Percentiles rank a stretch among this genome's conserved stretches.
Conservation (phyloP, 2,888 invertebrate species). For the Emmelina monodactyla region DNA sequence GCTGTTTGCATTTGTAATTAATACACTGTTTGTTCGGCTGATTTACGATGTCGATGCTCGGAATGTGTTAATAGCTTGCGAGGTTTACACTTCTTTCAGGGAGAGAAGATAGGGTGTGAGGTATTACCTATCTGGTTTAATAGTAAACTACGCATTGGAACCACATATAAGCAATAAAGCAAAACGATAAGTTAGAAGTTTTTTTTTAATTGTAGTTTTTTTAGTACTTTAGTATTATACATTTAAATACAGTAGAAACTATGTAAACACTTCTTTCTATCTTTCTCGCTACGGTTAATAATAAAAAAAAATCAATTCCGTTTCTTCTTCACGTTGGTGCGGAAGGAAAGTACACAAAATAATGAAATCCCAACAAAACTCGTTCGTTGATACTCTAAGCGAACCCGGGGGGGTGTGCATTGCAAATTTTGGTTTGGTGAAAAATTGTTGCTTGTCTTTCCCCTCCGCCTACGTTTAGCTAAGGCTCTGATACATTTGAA, state of each 20-base stretch:
- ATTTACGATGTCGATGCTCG: slow-evolving; percentile 58
- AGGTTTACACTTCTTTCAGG: slow-evolving; percentile 31
- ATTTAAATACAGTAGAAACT: too few relatives aligned
- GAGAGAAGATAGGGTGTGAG: neutral
- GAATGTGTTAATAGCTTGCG: slow-evolving; percentile 62
- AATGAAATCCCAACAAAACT: neutral
- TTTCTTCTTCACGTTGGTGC: too few relatives aligned
- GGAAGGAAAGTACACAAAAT: too few relatives aligned
- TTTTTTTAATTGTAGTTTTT: too few relatives aligned
- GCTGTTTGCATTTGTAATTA: slow-evolving; percentile 66
- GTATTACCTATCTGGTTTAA: slow-evolving; percentile 7
- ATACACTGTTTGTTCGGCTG: slow-evolving; percentile 63
- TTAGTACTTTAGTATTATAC: too few relatives aligned
- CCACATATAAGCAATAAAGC: too few relatives aligned
- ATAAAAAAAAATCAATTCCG: too few relatives aligned
- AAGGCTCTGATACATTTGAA: too few relatives aligned
- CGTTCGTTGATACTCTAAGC: neutral
- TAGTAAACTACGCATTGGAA: too few relatives aligned
- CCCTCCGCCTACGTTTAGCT: slow-evolving; percentile 11
- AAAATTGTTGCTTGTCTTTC: slow-evolving; percentile 40
- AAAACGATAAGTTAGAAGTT: too few relatives aligned
- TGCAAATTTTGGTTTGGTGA: slow-evolving; percentile 53
- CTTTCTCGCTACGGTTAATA: too few relatives aligned
- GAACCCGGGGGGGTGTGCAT: slow-evolving; percentile 42
- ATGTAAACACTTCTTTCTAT: too few relatives aligned